A percentile compares a stretch with the other conserved stretches of the same genome.
Evolutionary conservation across 2,888 invertebrate genomes (phyloP).

Genomic region (Trachelus stipa): DNA sequence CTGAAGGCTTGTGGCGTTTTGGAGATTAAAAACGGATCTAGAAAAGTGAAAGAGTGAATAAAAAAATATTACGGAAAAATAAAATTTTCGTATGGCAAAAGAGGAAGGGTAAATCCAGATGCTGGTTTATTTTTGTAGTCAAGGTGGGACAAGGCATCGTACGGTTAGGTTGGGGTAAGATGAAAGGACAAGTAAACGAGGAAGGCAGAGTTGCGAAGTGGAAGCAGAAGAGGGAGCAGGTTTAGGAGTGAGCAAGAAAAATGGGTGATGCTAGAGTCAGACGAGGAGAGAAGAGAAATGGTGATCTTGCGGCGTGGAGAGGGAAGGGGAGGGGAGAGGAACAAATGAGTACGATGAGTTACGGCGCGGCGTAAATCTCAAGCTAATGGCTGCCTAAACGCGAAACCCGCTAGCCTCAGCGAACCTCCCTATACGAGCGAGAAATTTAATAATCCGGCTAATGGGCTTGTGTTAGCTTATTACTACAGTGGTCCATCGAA

Average conservation of each 20-base stretch:
- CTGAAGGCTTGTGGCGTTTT: no score
- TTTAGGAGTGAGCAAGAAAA: conserved; percentile 21
- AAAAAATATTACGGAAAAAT: neutral
- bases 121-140: neutral
- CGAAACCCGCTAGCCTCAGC: conserved; percentile 59
- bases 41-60: neutral
- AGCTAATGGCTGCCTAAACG: conserved; percentile 66
- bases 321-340: conserved; percentile 43
- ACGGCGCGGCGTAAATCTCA: conserved; percentile 66
- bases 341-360: conserved; percentile 66
- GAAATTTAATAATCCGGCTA: conserved; percentile 67
- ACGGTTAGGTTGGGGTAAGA: conserved; percentile 36
- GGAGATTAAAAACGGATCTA: no score
- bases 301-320: conserved; percentile 32
- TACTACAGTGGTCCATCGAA: conserved; percentile 32
- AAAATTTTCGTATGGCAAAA: neutral
- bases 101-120: neutral
- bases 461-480: conserved; percentile 63
- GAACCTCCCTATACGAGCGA: conserved; percentile 53
- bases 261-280: conserved; percentile 26
- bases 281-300: conserved; percentile 19
- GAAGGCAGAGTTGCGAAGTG: conserved; percentile 22
- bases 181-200: conserved; percentile 26
- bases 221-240: neutral
- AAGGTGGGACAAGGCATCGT: neutral